These are phyloP conservation scores for Platyscapa corneri DNA, from an alignment of 1,140 invertebrate species.

Conservation along the genomic window DNA sequence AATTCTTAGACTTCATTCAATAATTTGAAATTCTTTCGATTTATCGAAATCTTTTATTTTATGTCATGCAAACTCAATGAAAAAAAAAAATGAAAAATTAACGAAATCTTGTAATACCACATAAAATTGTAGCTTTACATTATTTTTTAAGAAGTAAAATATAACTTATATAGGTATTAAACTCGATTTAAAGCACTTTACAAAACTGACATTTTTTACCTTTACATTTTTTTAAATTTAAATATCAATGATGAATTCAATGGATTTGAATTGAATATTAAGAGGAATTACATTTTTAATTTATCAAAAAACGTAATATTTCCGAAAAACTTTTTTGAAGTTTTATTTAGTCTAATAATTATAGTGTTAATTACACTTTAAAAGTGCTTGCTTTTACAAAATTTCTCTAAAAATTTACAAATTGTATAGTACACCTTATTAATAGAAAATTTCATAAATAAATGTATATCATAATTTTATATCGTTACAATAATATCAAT, in stretches of 20 bases:
- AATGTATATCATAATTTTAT: constrained; percentile 7
- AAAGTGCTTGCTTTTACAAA: constrained; percentile 31
- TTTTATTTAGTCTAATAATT: constrained; percentile 18
- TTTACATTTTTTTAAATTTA: constrained; percentile 24
- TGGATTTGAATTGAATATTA: constrained; percentile 7
- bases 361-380: constrained; percentile 29
- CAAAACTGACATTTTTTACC: constrained; percentile 18
- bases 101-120: not conserved
- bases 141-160: constrained; percentile 31
- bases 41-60: not conserved
- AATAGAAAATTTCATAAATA: constrained; percentile 6
- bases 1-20: not conserved
- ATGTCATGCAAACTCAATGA: not conserved
- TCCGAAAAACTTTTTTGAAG: constrained; percentile 14
- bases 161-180: constrained; percentile 4
- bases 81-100: not conserved
- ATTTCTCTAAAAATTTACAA: constrained; percentile 51
- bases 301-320: constrained; percentile 44
- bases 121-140: not conserved
- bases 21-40: not conserved
- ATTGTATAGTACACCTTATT: constrained; percentile 40
- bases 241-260: constrained; percentile 9
- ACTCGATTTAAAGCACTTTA: constrained; percentile 44
- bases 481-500: constrained; percentile 11
- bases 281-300: constrained; percentile 21